Evolutionary conservation across 2,888 invertebrate genomes (phyloP), one percentile per base, ranked within the genome.

Genomic region (Latrodectus hesperus): DNA sequence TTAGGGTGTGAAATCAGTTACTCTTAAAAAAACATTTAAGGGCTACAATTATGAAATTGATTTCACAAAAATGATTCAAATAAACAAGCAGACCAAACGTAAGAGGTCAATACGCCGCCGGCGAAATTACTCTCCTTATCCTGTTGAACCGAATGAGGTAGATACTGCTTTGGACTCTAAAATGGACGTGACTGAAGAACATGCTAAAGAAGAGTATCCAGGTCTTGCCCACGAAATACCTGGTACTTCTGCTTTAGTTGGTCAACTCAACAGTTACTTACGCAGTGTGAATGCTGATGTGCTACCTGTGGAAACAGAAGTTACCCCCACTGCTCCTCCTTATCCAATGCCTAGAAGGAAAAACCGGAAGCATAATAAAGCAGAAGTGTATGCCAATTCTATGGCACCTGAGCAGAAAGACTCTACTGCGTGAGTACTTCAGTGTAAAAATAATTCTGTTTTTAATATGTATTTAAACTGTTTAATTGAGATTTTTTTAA

Each of bases 31-130:
- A 91, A 94, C 95, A 4, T 94, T 94, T 90, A 93, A 95, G 80
- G 94, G 94, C 26, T 94, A 95, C 91, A 96, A 96, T 0, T 96
- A 96, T 91, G 94, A 95, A 68, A 95, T 96, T 84, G 95, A 96
- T 91, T 95, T 96, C 91, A 95, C 94, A 90, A 95, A 95, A 92
- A 93, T 96, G 90, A 95, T 95, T 74, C 96, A 96, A 93, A 91
- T 90, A 51, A 89, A 91, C 91, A 94, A 95, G 91, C 95, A 95
- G 89, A 95, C 95, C 90, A 95, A 96, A 73, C 95, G 95, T 90
- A 93, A 95, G 14, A 93, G 96, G 72, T 94, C 94, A 90, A 94
- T 97, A 90, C 93, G 96, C 51, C 94, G 97, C 88, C 94, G 95
- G 60, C 77, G 78, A 10, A 89, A 84, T 65, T 95, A 95, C 90